phyloP scores from a whole-genome alignment of 1,140 invertebrate genomes.

The Stenopsyche tienmushanensis region DNA sequence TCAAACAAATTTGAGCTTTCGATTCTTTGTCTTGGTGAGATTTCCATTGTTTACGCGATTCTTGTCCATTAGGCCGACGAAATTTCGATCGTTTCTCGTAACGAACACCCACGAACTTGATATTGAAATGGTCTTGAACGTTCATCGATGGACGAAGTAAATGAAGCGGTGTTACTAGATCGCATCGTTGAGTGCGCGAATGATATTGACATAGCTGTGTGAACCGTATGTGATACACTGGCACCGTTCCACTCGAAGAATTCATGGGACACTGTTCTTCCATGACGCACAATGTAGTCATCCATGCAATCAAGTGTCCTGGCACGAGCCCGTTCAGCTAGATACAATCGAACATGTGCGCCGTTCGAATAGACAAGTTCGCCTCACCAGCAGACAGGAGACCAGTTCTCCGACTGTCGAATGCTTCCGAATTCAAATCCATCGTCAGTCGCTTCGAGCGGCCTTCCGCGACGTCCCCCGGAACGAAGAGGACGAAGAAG shows the following conservation, averaged over 20 bases:
- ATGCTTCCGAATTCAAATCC: slow-evolving; percentile 18
- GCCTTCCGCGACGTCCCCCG: not conserved
- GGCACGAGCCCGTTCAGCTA: slow-evolving; percentile 2
- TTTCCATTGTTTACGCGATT: too few relatives aligned
- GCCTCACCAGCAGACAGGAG: not conserved
- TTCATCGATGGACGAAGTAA: not conserved
- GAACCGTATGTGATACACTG: not conserved
- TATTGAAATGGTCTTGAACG: slow-evolving; percentile 11
- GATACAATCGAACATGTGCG: not conserved
- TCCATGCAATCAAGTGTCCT: not conserved
- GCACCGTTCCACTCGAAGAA: slow-evolving; percentile 3
- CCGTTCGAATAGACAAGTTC: not conserved
- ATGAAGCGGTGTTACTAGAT: not conserved
- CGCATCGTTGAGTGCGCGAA: not conserved
- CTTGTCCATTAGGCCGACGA: too few relatives aligned
- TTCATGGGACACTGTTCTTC: slow-evolving; percentile 5
- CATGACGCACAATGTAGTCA: slow-evolving; percentile 4
- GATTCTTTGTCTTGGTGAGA: too few relatives aligned
- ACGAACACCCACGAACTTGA: too few relatives aligned
- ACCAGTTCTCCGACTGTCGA: slow-evolving; percentile 21
- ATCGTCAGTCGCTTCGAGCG: slow-evolving; percentile 30
- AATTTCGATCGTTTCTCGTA: too few relatives aligned
- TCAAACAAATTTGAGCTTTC: too few relatives aligned
- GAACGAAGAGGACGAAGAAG: not conserved
- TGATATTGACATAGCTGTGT: not conserved